Evolutionary conservation across 2,113 vertebrate genomes (phyloP).

Genomic region (Myxocyprinus asiaticus): DNA sequence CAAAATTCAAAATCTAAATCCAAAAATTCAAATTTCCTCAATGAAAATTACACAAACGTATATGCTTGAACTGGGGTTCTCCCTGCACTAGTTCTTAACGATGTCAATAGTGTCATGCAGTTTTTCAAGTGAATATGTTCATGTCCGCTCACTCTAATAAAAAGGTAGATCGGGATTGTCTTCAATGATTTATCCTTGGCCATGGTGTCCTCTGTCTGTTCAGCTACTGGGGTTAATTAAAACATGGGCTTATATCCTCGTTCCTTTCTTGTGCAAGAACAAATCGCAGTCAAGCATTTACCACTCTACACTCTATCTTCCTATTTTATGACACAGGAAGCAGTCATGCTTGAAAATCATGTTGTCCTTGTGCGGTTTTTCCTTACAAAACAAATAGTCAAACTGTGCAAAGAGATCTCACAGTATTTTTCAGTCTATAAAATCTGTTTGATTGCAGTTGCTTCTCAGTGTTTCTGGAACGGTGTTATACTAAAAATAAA

Average conservation of each 20-base stretch:
- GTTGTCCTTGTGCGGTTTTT: not conserved
- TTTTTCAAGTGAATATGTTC: slow-evolving; percentile 56
- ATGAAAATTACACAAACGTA: slow-evolving; percentile 37
- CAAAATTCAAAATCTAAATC: not conserved
- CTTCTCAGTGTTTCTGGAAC: not conserved
- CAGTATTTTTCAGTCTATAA: not conserved
- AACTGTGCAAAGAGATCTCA: not conserved
- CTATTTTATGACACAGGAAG: slow-evolving; percentile 55
- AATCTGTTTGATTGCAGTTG: not conserved
- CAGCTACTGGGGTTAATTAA: slow-evolving; percentile 69
- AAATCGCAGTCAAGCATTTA: slow-evolving; percentile 66
- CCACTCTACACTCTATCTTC: slow-evolving; percentile 55
- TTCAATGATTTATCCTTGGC: slow-evolving; percentile 67
- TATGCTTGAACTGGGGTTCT: slow-evolving; percentile 52
- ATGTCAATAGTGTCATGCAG: slow-evolving; percentile 46
- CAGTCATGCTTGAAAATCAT: slow-evolving; percentile 41
- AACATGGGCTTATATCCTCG: slow-evolving; percentile 52
- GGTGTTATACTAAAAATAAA: not conserved
- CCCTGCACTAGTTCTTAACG: slow-evolving; percentile 61
- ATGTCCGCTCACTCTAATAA: slow-evolving; percentile 59
- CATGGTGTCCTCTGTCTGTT: slow-evolving; percentile 59
- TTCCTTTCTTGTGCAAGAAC: slow-evolving; percentile 51
- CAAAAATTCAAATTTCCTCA: not conserved
- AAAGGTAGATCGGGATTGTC: slow-evolving; percentile 69
- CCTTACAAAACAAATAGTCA: not conserved